Percentiles rank a stretch among this genome's conserved stretches.
These are phyloP conservation scores for Tamandua tetradactyla DNA, from an alignment of 2,797 vertebrate genomes.

Conservation along the genomic window DNA sequence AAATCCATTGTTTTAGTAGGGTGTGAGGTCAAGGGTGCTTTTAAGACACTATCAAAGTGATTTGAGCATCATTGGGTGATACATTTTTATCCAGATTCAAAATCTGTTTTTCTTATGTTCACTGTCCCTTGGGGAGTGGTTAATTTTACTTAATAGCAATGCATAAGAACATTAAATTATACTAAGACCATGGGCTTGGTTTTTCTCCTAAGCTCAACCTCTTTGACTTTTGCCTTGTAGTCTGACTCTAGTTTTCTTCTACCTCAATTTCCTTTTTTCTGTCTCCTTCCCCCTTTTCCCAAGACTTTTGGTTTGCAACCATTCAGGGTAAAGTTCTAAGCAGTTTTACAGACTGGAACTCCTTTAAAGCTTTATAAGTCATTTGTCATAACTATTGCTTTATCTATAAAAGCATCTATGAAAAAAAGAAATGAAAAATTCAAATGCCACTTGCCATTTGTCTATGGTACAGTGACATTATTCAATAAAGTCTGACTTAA, in stretches of 20 bases:
- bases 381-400: neutral
- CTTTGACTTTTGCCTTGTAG: rapidly evolving
- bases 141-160: neutral
- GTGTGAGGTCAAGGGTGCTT: neutral
- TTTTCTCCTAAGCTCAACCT: neutral
- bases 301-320: neutral
- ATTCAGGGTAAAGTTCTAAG: neutral
- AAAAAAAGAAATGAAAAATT: neutral
- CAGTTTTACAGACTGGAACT: neutral
- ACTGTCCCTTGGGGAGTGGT: neutral
- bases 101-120: conserved; percentile 1
- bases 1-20: neutral
- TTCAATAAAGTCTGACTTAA: neutral
- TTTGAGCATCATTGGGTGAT: neutral
- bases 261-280: too few relatives aligned
- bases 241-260: neutral
- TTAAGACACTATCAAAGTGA: neutral
- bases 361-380: neutral
- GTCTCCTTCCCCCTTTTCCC: neutral
- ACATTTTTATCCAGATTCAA: neutral
- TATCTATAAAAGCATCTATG: neutral
- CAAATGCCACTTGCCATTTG: neutral
- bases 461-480: neutral
- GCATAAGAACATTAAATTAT: neutral
- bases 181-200: rapidly evolving